A percentile compares a stretch with the other conserved stretches of the same genome.
Conservation (phyloP, 1,140 invertebrate genomes). For the Cotesia chilonis region DNA sequence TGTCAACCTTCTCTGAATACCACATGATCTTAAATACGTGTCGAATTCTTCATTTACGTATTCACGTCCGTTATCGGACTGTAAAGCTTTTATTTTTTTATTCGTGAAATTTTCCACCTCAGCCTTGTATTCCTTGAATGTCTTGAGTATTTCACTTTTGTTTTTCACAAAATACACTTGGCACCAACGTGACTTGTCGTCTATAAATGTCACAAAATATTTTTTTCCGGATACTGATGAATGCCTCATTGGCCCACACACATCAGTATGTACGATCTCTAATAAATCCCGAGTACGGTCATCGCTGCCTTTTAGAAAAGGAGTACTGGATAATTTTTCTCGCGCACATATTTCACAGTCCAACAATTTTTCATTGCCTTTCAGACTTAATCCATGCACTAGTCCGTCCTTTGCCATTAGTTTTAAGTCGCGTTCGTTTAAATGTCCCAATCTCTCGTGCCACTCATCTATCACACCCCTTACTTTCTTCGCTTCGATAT, state of each 20-base stretch:
- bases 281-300: slow-evolving; percentile 14
- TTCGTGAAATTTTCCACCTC: slow-evolving; percentile 13
- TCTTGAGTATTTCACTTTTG: slow-evolving; percentile 8
- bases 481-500: background rate
- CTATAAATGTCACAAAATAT: slow-evolving; percentile 24
- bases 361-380: slow-evolving; percentile 24
- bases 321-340: slow-evolving; percentile 30
- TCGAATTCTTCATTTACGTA: slow-evolving; percentile 17
- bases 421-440: slow-evolving; percentile 35
- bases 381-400: slow-evolving; percentile 33
- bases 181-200: slow-evolving; percentile 26
- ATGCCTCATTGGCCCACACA: slow-evolving; percentile 24
- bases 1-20: slow-evolving; percentile 4
- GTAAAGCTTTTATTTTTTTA: slow-evolving; percentile 23
- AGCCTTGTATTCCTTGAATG: slow-evolving; percentile 1
- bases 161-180: slow-evolving; percentile 6
- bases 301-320: slow-evolving; percentile 27
- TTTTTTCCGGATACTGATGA: background rate
- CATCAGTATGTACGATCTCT: slow-evolving; percentile 21
- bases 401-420: slow-evolving; percentile 22
- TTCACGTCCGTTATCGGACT: slow-evolving; percentile 23
- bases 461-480: slow-evolving; percentile 30
- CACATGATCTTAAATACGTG: background rate
- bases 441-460: slow-evolving; percentile 31
- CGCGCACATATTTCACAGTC: slow-evolving; percentile 33